Conservation (phyloP, 2,888 invertebrate species). For the Nyleta sp. region DNA sequence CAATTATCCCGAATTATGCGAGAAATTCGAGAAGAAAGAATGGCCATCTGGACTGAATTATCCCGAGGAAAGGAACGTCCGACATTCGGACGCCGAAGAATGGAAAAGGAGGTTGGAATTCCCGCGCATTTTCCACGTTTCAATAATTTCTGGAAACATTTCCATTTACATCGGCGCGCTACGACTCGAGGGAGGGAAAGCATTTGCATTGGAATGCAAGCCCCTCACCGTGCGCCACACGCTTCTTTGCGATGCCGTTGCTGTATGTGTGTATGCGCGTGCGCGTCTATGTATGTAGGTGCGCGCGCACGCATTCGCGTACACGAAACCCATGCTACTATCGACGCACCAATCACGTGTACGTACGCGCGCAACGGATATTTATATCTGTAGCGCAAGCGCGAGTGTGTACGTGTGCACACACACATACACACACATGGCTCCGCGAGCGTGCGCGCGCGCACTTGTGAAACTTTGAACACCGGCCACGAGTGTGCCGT, state of each 20-base stretch:
- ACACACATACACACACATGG: too few species aligned
- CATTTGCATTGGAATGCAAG: slow-evolving; percentile 64
- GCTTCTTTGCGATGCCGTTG: slow-evolving; percentile 25
- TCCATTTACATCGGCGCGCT: slow-evolving; percentile 39
- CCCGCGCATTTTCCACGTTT: slow-evolving; percentile 44
- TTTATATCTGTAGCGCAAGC: slow-evolving; percentile 57
- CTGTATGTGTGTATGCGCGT: too few species aligned
- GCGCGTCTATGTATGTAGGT: slow-evolving; percentile 45
- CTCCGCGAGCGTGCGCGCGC: slow-evolving; percentile 10
- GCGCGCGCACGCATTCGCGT: slow-evolving; percentile 52
- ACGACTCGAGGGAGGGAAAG: slow-evolving; percentile 53
- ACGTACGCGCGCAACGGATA: slow-evolving; percentile 64
- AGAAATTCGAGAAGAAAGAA: too few species aligned
- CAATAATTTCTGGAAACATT: slow-evolving; percentile 29
- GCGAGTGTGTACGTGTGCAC: slow-evolving; percentile 51
- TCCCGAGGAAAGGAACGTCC: too few species aligned
- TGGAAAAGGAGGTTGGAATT: slow-evolving; percentile 49
- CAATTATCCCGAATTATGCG: too few species aligned
- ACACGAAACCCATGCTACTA: slow-evolving; percentile 29
- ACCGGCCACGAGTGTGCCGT: slow-evolving; percentile 43
- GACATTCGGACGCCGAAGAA: slow-evolving; percentile 12
- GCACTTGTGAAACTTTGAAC: slow-evolving; percentile 67
- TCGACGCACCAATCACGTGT: slow-evolving; percentile 53
- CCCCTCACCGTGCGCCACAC: slow-evolving; percentile 58
- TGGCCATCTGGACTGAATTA: too few species aligned